These are phyloP conservation scores for Liodrosophila aerea DNA, from an alignment of 2,888 invertebrate genomes.

Conservation along the genomic window DNA sequence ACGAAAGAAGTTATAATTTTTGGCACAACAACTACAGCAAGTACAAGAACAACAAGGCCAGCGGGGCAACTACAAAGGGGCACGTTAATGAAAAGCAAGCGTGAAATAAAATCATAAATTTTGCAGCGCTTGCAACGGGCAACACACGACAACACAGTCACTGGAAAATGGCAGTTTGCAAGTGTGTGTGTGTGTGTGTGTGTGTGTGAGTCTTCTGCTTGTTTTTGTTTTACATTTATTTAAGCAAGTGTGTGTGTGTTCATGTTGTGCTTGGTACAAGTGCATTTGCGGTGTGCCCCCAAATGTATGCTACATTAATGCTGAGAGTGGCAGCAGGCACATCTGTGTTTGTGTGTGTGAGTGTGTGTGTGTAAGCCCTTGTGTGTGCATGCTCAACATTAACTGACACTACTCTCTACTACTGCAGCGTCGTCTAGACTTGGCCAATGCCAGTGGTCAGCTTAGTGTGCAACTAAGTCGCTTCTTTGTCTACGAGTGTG, in stretches of 20 bases:
- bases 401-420: constrained; percentile 31
- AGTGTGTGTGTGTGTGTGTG: constrained; percentile 4
- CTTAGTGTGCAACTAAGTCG: constrained; percentile 53
- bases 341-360: constrained; percentile 21
- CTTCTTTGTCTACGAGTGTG: constrained; percentile 1
- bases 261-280: constrained; percentile 51
- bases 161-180: constrained; percentile 31
- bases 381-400: constrained; percentile 39
- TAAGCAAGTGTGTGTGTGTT: constrained; percentile 34
- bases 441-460: constrained; percentile 50
- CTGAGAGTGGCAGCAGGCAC: constrained; percentile 38
- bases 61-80: constrained; percentile 37
- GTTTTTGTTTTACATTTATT: constrained; percentile 60
- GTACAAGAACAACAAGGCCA: constrained; percentile 16
- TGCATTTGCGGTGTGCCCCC: constrained; percentile 68
- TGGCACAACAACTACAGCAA: constrained; percentile 38
- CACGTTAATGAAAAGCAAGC: constrained; percentile 77
- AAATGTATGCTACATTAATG: constrained; percentile 70
- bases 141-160: constrained; percentile 24
- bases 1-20: constrained; percentile 44
- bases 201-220: constrained; percentile 24
- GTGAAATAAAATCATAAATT: constrained; percentile 78
- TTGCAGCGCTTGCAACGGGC: constrained; percentile 57
- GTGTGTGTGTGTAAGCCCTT: constrained; percentile 16
- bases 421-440: constrained; percentile 40